These are phyloP conservation scores for Balanococcus diminutus DNA, from an alignment of 2,888 invertebrate genomes.

Conservation along the genomic window DNA sequence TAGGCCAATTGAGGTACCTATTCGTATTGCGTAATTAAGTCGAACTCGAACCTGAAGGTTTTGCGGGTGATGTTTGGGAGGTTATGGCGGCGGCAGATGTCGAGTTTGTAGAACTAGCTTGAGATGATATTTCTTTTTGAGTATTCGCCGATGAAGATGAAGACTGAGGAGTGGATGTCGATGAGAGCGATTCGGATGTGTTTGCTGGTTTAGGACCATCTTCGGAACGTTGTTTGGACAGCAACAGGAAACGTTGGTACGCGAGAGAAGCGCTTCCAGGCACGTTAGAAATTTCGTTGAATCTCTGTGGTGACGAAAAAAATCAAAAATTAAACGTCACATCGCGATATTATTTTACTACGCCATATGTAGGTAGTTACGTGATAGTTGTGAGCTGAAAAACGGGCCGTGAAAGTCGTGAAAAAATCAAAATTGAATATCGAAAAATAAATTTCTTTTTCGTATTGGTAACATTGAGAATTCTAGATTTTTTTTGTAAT, in stretches of 20 bases:
- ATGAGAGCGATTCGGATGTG: neutral
- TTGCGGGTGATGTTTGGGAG: neutral
- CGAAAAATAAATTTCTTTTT: no score
- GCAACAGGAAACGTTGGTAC: conserved; percentile 48
- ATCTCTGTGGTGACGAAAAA: neutral
- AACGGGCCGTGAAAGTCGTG: no score
- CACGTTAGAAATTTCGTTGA: neutral
- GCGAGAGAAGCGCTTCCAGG: conserved; percentile 39
- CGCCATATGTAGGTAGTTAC: no score
- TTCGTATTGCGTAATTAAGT: neutral
- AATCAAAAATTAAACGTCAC: no score
- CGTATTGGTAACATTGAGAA: no score
- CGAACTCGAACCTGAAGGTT: conserved; percentile 15
- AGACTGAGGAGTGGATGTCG: no score
- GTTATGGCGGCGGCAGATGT: neutral
- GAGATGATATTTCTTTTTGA: neutral
- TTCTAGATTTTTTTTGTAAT: no score
- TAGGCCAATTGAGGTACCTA: no score
- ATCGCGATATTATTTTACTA: no score
- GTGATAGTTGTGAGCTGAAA: no score
- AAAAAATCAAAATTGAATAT: no score
- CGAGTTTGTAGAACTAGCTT: neutral
- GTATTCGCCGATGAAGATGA: no score
- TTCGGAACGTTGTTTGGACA: conserved; percentile 42
- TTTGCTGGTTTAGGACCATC: neutral